phyloP scores from a whole-genome alignment of 2,113 vertebrate species.

The Conger conger region DNA sequence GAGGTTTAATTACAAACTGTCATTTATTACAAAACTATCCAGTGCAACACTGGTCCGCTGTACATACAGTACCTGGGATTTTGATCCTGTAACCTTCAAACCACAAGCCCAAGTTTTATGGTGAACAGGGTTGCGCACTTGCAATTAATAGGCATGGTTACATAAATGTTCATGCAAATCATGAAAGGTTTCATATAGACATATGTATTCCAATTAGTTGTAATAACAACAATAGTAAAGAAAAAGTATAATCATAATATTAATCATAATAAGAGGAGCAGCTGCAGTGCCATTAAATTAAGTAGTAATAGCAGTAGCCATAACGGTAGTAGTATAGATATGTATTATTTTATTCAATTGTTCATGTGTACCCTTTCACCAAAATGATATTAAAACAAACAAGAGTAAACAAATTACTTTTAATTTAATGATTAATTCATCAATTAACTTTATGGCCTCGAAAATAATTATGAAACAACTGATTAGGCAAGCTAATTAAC shows the following conservation, averaged over 20 bases:
- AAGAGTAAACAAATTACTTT: background rate
- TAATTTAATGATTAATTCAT: background rate
- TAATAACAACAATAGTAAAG: too few species aligned
- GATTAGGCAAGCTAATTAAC: background rate
- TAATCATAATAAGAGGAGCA: too few species aligned
- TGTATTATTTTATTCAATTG: too few species aligned
- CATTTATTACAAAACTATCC: background rate
- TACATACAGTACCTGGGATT: background rate
- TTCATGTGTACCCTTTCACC: background rate
- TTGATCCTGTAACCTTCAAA: background rate
- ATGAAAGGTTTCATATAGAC: too few species aligned
- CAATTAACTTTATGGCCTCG: background rate
- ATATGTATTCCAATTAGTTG: too few species aligned
- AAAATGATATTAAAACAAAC: background rate
- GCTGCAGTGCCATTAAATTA: too few species aligned
- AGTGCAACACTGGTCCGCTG: background rate
- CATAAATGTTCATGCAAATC: too few species aligned
- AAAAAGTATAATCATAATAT: too few species aligned
- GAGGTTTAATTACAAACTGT: background rate
- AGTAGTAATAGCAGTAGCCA: background rate
- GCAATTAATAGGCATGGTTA: too few species aligned
- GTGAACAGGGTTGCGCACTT: too few species aligned
- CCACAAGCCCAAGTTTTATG: background rate
- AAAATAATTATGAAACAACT: background rate
- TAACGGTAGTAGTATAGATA: too few species aligned